Base-by-base conservation (phyloP, 1,140 invertebrate species). In the Drosophila mayri region DNA sequence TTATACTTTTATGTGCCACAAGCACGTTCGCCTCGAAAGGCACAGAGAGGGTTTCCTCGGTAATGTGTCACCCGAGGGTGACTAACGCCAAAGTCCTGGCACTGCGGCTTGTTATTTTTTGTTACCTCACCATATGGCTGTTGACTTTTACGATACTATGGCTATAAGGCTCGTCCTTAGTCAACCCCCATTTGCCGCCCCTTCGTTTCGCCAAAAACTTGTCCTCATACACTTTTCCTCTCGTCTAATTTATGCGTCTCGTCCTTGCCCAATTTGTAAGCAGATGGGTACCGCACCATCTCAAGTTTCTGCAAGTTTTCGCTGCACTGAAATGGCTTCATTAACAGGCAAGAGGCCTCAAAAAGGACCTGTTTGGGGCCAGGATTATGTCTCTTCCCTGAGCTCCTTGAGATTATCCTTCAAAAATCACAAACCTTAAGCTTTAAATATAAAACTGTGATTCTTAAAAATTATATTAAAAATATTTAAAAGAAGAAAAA, bases 61-160 rank as follows among this genome's bases (percentile, higher is more conserved):
- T 73, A 73, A 85, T 84, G 67, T 66, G 73, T 86, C 82, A 76
- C 79, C 65, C 64, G 68, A 73, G 83, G 80, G 74, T 80, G 84
- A 76, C 66, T 78, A 62, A 68, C 49, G 49, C 38, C 44, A 18
- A 49, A 58, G 28, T 62, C 60, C 65, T 58, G 49, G 54, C 43
- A 35, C 46, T 43, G 41, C 55, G 49, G 76, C 85, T 87, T 84
- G 85, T 87, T 87, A 88, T 84, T 84, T 87, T 87, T 87, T 87
- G 84, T 88, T 87, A 88, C 84, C 84, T 84, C 67, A 67, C 84
- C 84, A 87, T 88, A 87, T 87, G 84, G 80, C 65, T 52, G 72
- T 87, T 79, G 83, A 84, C 71, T 87, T 88, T 87, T 84, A 87
- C 80, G 83, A 87, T 79, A 57, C 57, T 50, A 59, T 20, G 67